Conservation (phyloP, 1,140 invertebrate genomes). For the Megalonaias nervosa region DNA sequence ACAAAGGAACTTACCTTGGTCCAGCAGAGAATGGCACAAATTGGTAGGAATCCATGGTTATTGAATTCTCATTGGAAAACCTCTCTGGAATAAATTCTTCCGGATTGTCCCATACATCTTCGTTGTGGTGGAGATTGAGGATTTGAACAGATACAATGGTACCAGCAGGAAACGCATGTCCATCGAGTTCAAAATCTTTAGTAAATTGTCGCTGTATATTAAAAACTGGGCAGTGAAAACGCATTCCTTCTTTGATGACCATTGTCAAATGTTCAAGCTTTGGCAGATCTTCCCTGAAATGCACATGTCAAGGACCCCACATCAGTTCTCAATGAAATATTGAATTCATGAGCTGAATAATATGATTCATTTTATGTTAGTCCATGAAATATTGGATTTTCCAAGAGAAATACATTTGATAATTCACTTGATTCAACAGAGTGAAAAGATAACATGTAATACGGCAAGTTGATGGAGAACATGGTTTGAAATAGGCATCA, state of each 20-base stretch:
- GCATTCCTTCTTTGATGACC: conserved; percentile 68
- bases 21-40: conserved; percentile 57
- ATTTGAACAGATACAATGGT: conserved; percentile 35
- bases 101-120: conserved; percentile 43
- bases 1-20: conserved; percentile 25
- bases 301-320: background rate
- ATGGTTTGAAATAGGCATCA: too few species aligned
- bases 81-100: conserved; percentile 45
- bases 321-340: background rate
- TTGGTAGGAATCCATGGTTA: conserved; percentile 32
- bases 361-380: too few species aligned
- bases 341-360: background rate
- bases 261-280: conserved; percentile 66
- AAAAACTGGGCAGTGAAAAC: conserved; percentile 73
- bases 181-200: conserved; percentile 75
- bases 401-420: too few species aligned
- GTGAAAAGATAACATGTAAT: too few species aligned
- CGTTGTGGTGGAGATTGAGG: conserved; percentile 44
- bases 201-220: conserved; percentile 81
- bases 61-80: conserved; percentile 42
- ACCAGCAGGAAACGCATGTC: conserved; percentile 39
- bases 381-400: too few species aligned
- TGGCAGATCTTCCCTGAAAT: conserved; percentile 48
- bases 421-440: too few species aligned
- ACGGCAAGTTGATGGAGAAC: too few species aligned